phyloP scores from a whole-genome alignment of 2,888 invertebrate species.

The Eustalomyia histrio region DNA sequence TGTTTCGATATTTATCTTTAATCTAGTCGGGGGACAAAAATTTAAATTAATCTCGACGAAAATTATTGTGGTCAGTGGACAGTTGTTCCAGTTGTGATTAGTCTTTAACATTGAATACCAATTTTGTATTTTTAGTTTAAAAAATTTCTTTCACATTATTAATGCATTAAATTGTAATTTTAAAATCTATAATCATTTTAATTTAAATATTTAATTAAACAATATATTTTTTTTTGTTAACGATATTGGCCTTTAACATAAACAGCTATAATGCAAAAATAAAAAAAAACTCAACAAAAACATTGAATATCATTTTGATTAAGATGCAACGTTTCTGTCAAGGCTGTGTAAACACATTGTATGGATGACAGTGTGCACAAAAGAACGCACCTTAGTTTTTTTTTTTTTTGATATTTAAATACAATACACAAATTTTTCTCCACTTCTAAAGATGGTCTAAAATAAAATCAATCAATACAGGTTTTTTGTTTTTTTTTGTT shows the following conservation, averaged over 20 bases:
- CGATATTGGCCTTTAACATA: slow-evolving; percentile 60
- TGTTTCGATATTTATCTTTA: no score
- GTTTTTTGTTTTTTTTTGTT: slow-evolving; percentile 15
- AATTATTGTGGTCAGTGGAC: no score
- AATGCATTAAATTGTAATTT: neutral
- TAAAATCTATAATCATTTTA: slow-evolving; percentile 25
- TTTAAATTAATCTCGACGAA: no score
- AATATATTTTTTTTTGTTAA: slow-evolving; percentile 52
- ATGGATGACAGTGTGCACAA: slow-evolving; percentile 14
- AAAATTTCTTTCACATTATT: neutral
- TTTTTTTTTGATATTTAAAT: no score
- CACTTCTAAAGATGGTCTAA: slow-evolving; percentile 21
- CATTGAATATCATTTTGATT: slow-evolving; percentile 48
- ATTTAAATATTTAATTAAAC: slow-evolving; percentile 60
- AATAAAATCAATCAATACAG: slow-evolving; percentile 14
- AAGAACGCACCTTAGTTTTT: slow-evolving; percentile 46
- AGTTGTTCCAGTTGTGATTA: no score
- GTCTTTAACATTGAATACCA: neutral
- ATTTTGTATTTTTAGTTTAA: neutral
- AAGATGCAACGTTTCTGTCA: slow-evolving; percentile 50
- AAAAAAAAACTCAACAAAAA: neutral
- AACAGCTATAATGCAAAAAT: slow-evolving; percentile 12
- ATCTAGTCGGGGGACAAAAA: no score
- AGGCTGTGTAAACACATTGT: slow-evolving; percentile 38
- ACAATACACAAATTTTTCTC: neutral